phyloP scores from a whole-genome alignment of 2,888 invertebrate genomes.

The Cenopis cana region DNA sequence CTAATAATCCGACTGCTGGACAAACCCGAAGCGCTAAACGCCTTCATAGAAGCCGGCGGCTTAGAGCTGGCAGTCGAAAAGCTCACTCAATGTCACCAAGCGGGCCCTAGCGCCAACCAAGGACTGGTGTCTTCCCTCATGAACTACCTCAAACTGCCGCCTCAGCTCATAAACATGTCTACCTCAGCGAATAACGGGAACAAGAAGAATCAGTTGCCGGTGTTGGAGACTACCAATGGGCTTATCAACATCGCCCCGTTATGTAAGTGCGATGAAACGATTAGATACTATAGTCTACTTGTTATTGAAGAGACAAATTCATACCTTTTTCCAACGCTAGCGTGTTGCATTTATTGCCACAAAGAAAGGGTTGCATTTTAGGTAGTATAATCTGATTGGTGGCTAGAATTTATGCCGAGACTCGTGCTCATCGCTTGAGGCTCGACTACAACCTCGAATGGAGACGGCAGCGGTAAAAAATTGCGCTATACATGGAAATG shows the following conservation, averaged over 20 bases:
- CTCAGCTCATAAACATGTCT: constrained; percentile 80
- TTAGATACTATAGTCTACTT: too few species aligned
- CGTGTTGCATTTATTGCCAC: too few species aligned
- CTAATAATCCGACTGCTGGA: constrained; percentile 92
- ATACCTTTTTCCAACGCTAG: too few species aligned
- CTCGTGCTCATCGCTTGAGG: too few species aligned
- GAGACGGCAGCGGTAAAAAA: too few species aligned
- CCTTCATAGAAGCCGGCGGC: constrained; percentile 91
- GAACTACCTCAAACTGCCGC: constrained; percentile 85
- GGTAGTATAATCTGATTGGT: too few species aligned
- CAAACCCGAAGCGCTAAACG: constrained; percentile 89
- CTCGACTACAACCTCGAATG: too few species aligned
- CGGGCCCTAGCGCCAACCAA: constrained; percentile 88
- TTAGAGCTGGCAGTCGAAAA: constrained; percentile 91
- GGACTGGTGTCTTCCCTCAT: constrained; percentile 88
- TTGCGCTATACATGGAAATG: too few species aligned
- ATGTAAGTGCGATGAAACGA: constrained; percentile 79
- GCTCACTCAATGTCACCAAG: constrained; percentile 90
- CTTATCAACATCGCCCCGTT: constrained; percentile 96
- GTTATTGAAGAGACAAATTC: too few species aligned
- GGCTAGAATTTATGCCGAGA: too few species aligned
- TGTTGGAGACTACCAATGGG: constrained; percentile 89
- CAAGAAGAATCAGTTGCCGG: constrained; percentile 77
- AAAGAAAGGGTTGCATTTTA: too few species aligned
- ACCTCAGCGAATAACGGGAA: constrained; percentile 74